Percentiles rank a stretch among this genome's conserved stretches.
These are phyloP conservation scores for Dasysyrphus tricinctus DNA, from an alignment of 2,888 invertebrate species.

Conservation along the genomic window DNA sequence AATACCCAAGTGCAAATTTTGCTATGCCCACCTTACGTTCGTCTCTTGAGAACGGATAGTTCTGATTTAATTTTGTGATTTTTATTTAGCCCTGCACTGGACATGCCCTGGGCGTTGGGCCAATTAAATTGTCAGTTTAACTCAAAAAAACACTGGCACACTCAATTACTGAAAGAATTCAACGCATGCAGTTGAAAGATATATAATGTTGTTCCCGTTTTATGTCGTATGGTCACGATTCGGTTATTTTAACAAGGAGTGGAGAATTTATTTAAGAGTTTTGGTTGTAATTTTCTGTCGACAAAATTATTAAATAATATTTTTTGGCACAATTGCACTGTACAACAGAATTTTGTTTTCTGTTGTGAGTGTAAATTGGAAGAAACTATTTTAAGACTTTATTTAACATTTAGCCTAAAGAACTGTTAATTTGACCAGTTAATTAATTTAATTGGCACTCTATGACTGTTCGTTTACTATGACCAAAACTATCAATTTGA, in stretches of 20 bases:
- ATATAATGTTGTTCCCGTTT: not conserved
- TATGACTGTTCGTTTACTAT: no score
- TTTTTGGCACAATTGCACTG: not conserved
- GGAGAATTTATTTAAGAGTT: not conserved
- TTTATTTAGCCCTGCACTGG: conserved; percentile 10
- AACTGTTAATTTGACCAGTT: no score
- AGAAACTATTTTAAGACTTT: no score
- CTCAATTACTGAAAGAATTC: conserved; percentile 28
- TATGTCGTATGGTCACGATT: conserved; percentile 51
- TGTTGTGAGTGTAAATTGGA: no score
- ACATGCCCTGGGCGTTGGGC: conserved; percentile 62
- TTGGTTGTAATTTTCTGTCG: conserved; percentile 8
- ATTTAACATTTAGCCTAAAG: no score
- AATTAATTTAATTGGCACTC: no score
- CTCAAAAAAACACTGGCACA: not conserved
- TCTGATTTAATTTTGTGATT: not conserved
- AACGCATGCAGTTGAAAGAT: conserved; percentile 33
- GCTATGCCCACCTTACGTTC: not conserved
- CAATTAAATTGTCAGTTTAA: conserved; percentile 32
- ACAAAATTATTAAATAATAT: not conserved
- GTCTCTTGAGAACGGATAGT: not conserved
- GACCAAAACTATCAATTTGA: no score
- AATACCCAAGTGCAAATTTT: not conserved
- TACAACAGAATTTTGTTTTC: no score
- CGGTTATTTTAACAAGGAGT: conserved; percentile 16